phyloP scores from a whole-genome alignment of 2,113 vertebrate genomes.

The Sakesphorus luctuosus region DNA sequence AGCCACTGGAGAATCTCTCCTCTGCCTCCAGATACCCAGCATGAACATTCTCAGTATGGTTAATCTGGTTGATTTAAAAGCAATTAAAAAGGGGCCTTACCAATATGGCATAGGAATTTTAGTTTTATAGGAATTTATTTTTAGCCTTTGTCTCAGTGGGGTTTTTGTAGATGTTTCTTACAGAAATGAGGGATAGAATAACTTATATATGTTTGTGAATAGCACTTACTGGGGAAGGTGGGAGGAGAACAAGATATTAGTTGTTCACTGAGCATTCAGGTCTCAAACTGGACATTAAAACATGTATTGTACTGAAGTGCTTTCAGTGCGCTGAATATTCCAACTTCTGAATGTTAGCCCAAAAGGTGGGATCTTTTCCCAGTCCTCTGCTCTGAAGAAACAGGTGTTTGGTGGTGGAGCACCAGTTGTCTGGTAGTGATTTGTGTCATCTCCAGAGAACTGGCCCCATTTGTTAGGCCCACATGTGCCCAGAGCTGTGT shows the following conservation, averaged over 20 bases:
- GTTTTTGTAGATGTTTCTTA: neutral
- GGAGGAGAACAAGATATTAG: neutral
- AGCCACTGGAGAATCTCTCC: accelerated
- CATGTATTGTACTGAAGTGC: accelerated
- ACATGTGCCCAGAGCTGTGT: neutral
- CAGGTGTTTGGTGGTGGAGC: neutral
- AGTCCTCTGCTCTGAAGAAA: neutral
- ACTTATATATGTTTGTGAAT: neutral
- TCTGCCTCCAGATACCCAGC: neutral
- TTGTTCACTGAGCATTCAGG: neutral
- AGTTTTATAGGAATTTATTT: neutral
- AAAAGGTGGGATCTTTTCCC: neutral
- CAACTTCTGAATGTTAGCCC: neutral
- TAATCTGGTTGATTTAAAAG: neutral
- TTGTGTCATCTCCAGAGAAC: neutral
- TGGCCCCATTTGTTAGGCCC: neutral
- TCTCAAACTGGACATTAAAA: neutral
- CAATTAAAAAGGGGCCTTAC: neutral
- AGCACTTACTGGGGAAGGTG: neutral
- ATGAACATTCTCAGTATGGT: accelerated
- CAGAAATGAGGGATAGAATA: neutral
- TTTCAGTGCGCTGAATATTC: neutral
- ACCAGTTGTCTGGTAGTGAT: neutral
- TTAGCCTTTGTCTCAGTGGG: neutral
- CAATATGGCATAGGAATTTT: neutral